Base-by-base conservation (phyloP, 2,888 invertebrate genomes). In the Xanthostigma xanthostigma region DNA sequence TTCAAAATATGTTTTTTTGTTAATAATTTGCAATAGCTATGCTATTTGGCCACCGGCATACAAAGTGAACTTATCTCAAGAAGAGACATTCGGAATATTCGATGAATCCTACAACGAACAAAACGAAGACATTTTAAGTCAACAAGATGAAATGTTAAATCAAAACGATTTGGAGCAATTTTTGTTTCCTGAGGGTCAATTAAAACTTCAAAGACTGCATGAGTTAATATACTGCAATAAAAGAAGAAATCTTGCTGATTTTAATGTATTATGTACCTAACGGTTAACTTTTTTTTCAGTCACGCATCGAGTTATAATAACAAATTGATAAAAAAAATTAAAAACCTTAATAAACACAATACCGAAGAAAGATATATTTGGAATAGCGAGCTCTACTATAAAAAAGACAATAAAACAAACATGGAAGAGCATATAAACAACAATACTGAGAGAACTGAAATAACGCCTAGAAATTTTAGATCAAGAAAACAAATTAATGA, bases 141-240 rank as follows among this genome's bases (percentile, higher is more conserved):
- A 52, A 27, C 68, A 71, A 53, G 67, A 68, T 51, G 67, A 69
- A 59, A 64, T 69, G 60, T 64, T 69, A 51, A 56, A 61, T 44
- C 53, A 56, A 8, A 49, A 50, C 5, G 62, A 67, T 48, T 54
- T 66, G 33, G 48, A 50, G 34, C 50, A 52, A 14, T 50, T 59
- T 9, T 37, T 56, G 47, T 52, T 64, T 13, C 48, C 39, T 9
- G 51, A 56, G 17, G 60, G 64, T 38, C 56, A 61, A n/a, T 53
- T 53, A 13, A 63, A 60, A 56, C 67, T 62, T 50, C 56, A 55
- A 48, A 58, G 61, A 35, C 51, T 69, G 43, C 67, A 68, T 54
- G 59, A 62, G 44, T 58, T 61, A 41, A 62, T 63, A 3, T 60
- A 60, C 41, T 64, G 65, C 50, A 56, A 57, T 42, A 56, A 55